These are phyloP conservation scores for Orchesella cincta DNA, from an alignment of 1,140 invertebrate species.

Conservation along the genomic window DNA sequence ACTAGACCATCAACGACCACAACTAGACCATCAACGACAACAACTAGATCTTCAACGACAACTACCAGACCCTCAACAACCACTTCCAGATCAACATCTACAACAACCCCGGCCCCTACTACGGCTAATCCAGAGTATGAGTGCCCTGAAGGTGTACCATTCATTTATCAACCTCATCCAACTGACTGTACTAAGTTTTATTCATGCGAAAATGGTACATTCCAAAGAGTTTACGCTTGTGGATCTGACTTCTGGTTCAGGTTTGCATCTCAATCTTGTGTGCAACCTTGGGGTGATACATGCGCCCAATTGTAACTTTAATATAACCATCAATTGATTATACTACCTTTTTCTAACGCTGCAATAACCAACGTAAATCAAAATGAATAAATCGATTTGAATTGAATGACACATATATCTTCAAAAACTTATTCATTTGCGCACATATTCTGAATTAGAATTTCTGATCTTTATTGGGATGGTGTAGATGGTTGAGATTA, in stretches of 20 bases:
- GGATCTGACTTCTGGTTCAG: too few species aligned
- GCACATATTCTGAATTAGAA: too few species aligned
- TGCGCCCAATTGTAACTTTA: too few species aligned
- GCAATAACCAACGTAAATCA: too few species aligned
- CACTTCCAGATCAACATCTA: not conserved
- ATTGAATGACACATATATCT: too few species aligned
- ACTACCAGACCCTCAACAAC: not conserved
- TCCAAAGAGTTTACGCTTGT: not conserved
- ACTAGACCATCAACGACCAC: not conserved
- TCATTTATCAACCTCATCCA: conserved; percentile 5
- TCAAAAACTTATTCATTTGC: too few species aligned
- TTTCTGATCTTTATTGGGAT: too few species aligned
- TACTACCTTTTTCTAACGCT: not conserved
- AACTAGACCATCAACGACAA: not conserved
- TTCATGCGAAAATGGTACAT: conserved; percentile 15
- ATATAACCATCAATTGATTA: conserved; percentile 20
- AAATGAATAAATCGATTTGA: too few species aligned
- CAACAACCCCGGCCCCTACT: not conserved
- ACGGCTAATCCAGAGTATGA: not conserved
- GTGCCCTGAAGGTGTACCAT: not conserved
- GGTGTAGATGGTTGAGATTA: too few species aligned
- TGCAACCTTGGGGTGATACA: too few species aligned
- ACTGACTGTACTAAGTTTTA: conserved; percentile 10
- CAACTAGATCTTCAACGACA: not conserved
- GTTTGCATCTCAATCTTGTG: too few species aligned